Base-by-base conservation (phyloP, 2,113 vertebrate genomes). In the Meles meles region DNA sequence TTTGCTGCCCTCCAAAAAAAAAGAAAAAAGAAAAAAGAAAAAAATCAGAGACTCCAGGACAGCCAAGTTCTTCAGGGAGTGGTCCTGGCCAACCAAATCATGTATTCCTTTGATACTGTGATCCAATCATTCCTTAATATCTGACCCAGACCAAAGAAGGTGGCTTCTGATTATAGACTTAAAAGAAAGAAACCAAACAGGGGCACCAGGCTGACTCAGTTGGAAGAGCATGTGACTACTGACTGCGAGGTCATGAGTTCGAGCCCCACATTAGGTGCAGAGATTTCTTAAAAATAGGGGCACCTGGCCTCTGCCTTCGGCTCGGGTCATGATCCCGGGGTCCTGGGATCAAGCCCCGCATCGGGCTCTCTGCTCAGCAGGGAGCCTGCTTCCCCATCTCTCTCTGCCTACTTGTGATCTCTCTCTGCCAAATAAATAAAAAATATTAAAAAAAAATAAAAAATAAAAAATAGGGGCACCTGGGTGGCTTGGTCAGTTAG, bases 71-170 rank as follows among this genome's bases (percentile, higher is more conserved):
- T 95, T 72, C 44, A 86, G n/a, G 87, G 37, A 89, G 15, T 86
- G 52, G 42, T 71, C 79, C 37, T 39, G 85, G 34, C 42, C 27
- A 93, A 37, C 55, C 92, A 81, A 96, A 85, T 52, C 49, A 91
- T 21, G 74, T 0, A 44, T 10, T 77, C 77, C 71, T 94, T 65
- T 94, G 88, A 52, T 52, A 72, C 7, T 37, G 27, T 65, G 20
- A 94, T 65, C 81, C 29, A 96, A 49, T 89, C 85, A 95, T 82
- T 94, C 80, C 39, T 84, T 76, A 87, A 67, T 31, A 42, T 55
- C n/a, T 44, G 71, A 86, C 49, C 49, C 49, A 88, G 20, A 88
- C 42, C 85, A 77, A 92, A 94, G 57, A 94, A 93, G 37, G 4
- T 6, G 37, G 47, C 18, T 92, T 83, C 84, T 88, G n/a, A 59